phyloP scores from a whole-genome alignment of 2,797 vertebrate genomes.

The Lerista edwardsae region DNA sequence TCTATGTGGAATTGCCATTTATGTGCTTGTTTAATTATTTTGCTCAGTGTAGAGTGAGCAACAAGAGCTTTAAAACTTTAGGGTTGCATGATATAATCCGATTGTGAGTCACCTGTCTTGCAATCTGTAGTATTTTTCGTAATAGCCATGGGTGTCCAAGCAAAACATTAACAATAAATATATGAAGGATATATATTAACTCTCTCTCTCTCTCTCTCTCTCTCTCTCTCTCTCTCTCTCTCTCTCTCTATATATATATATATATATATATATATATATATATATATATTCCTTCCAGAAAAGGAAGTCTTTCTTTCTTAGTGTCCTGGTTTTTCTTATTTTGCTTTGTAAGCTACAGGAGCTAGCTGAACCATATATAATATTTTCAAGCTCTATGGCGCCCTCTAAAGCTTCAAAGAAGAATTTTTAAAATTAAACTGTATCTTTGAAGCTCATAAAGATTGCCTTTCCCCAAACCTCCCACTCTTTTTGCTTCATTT shows the following conservation, averaged over 20 bases:
- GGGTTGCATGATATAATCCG: neutral
- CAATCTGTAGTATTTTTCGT: conserved; percentile 2
- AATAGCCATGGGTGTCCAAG: neutral
- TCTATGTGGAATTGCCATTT: neutral
- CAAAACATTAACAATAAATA: neutral
- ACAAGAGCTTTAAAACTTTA: neutral
- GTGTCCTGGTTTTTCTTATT: conserved; percentile 74
- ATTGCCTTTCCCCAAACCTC: conserved; percentile 27
- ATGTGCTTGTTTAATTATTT: neutral
- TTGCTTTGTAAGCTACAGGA: conserved; percentile 73
- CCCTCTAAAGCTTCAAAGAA: conserved; percentile 86
- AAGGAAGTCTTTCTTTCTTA: conserved; percentile 76
- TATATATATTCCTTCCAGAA: neutral
- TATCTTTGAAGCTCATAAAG: neutral
- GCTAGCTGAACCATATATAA: conserved; percentile 56
- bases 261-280: too few species aligned
- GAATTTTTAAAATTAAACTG: conserved; percentile 14
- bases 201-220: too few species aligned
- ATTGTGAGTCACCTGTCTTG: neutral
- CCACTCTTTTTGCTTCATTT: conserved; percentile 38
- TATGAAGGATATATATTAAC: neutral
- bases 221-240: too few species aligned
- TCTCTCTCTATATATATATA: too few species aligned
- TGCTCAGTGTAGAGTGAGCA: neutral
- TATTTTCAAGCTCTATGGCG: conserved; percentile 86